Evolutionary conservation across 1,140 invertebrate genomes (phyloP), one percentile per base, ranked within the genome.

Genomic region (Caerostris extrusa): DNA sequence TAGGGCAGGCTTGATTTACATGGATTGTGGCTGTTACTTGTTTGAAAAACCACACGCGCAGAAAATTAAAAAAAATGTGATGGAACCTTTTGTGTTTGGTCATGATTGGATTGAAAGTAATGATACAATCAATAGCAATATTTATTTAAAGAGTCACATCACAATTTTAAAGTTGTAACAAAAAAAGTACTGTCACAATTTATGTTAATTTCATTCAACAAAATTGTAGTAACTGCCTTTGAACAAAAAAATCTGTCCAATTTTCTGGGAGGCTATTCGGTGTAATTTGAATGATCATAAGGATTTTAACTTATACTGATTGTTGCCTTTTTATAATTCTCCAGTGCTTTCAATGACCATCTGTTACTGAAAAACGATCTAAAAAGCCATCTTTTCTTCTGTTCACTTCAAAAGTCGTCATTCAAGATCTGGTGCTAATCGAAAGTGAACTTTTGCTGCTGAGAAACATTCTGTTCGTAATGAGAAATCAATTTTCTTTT

Each of bases 401-500:
- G 71, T 50, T 77, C 71, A 50, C 34, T 77, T 12, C 34, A 50
- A 77, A 85, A 85, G 82, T 85, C 82, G 82, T 85, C 55, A 85
- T 85, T 85, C 19, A 14, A 19, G 82, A 85, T 85, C 82, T 57
- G 57, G 82, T 56, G 55, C 82, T 58, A 58, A 85, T 58, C 82
- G 82, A n/a, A 85, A 58, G 57, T 8, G 55, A 85, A 57, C 5
- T 17, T 85, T 85, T 17, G 57, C 34, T 77, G 12, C 71, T 53
- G 71, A 77, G 34, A 77, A 77, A 77, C 71, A 85, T 85, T 85
- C 57, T 56, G 55, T 58, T 85, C 55, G 82, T 85, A 85, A 85
- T 85, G 82, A 85, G 82, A 85, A 85, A 85, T 85, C 82, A 85
- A 85, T 85, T 85, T 85, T 85, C 82, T 85, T 85, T 85, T 85